Conservation (phyloP, 2,797 vertebrate genomes). For the Nasua narica region DNA sequence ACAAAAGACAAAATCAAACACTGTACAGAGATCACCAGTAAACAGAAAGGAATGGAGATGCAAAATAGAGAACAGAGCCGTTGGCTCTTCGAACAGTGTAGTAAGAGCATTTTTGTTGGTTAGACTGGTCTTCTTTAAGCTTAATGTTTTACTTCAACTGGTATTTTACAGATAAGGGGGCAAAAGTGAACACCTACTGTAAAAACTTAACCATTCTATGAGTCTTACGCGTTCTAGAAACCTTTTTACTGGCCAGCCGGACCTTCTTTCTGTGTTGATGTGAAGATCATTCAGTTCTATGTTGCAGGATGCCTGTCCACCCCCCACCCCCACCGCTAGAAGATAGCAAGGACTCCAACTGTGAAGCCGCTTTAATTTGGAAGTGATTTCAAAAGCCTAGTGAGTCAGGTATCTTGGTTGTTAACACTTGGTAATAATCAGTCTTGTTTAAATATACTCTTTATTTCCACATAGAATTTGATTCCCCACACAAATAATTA, state of each 20-base stretch:
- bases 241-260: background rate
- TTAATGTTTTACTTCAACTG: slow-evolving; percentile 5
- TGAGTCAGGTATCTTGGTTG: background rate
- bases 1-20: slow-evolving; percentile 80
- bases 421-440: background rate
- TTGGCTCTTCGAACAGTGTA: background rate
- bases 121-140: slow-evolving; percentile 10
- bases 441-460: background rate
- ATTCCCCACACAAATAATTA: slow-evolving; percentile 18
- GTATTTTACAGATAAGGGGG: slow-evolving; percentile 53
- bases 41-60: slow-evolving; percentile 67
- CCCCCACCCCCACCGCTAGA: background rate
- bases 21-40: slow-evolving; percentile 53
- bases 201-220: background rate
- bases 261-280: background rate
- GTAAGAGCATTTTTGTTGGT: slow-evolving; percentile 55
- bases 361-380: background rate
- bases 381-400: slow-evolving; percentile 17
- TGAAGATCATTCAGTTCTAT: background rate
- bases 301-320: background rate
- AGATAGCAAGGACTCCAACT: background rate
- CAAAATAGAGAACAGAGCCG: slow-evolving; percentile 61
- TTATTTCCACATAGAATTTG: background rate
- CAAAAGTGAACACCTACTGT: slow-evolving; percentile 7
- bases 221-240: background rate